These are phyloP conservation scores for Neomorphus geoffroyi DNA, from an alignment of 2,797 vertebrate genomes.

Conservation along the genomic window DNA sequence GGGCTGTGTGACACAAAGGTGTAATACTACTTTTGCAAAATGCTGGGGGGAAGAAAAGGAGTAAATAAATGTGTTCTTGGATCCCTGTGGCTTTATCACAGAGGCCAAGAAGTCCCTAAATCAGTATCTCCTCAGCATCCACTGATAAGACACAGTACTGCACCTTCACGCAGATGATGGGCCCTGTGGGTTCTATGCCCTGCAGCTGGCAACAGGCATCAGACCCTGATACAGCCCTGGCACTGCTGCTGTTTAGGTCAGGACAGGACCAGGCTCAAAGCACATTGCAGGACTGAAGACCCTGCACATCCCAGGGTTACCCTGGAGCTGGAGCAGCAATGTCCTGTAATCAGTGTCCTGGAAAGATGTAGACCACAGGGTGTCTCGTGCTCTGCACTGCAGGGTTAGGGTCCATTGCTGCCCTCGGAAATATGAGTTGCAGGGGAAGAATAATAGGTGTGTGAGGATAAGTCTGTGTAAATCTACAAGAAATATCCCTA, in stretches of 20 bases:
- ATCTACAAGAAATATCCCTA: not conserved
- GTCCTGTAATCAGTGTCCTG: accelerated
- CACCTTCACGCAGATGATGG: accelerated
- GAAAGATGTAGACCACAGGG: not conserved
- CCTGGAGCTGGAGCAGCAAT: not conserved
- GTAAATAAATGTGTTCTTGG: not conserved
- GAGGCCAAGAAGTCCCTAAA: not conserved
- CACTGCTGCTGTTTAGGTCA: accelerated
- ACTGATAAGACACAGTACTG: not conserved
- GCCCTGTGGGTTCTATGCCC: not conserved
- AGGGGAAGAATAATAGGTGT: not conserved
- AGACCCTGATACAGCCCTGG: not conserved
- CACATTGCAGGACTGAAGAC: not conserved
- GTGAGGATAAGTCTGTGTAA: not conserved
- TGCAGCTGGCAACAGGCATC: accelerated
- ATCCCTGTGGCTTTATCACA: not conserved
- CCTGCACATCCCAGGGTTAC: not conserved
- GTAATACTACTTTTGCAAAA: not conserved
- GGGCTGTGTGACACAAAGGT: not conserved
- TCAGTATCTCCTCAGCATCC: not conserved
- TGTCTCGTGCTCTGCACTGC: accelerated
- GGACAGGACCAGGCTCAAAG: not conserved
- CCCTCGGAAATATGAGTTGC: not conserved
- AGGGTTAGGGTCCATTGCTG: not conserved
- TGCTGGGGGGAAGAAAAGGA: not conserved